These are phyloP conservation scores for Novumbra hubbsi DNA, from an alignment of 2,797 vertebrate genomes.

Conservation along the genomic window DNA sequence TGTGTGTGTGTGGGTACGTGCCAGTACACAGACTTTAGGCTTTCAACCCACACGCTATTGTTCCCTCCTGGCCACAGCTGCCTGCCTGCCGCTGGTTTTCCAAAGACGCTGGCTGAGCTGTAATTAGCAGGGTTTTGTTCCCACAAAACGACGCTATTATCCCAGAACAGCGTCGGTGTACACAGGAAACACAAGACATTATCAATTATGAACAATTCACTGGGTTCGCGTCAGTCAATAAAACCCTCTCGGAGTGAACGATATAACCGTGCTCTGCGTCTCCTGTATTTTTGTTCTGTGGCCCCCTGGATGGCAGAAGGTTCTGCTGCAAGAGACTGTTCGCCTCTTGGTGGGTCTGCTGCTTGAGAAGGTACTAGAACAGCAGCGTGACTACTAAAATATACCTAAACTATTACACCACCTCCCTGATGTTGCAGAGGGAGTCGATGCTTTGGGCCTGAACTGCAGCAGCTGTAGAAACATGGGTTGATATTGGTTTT, in stretches of 20 bases:
- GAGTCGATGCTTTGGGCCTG: conserved; percentile 42
- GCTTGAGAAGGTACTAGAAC: conserved; percentile 67
- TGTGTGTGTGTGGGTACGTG: conserved; percentile 38
- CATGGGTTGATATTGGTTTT: neutral
- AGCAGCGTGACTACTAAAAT: conserved; percentile 65
- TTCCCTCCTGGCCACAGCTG: conserved; percentile 70
- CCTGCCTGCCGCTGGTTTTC: conserved; percentile 53
- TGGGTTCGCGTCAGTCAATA: conserved; percentile 77
- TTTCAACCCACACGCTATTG: conserved; percentile 73
- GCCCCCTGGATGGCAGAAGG: conserved; percentile 67
- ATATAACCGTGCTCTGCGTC: conserved; percentile 63
- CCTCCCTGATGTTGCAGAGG: conserved; percentile 78
- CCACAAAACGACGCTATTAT: conserved; percentile 76
- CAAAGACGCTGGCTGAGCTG: conserved; percentile 72
- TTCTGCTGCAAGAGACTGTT: conserved; percentile 79
- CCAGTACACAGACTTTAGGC: conserved; percentile 67
- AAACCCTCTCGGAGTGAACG: conserved; percentile 71
- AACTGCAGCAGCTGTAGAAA: neutral
- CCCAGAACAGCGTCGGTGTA: conserved; percentile 72
- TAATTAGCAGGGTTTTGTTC: conserved; percentile 78
- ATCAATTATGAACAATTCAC: conserved; percentile 75
- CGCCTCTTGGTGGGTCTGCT: conserved; percentile 77
- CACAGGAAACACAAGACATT: conserved; percentile 69
- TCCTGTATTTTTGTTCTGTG: conserved; percentile 37
- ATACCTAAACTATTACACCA: conserved; percentile 79